Evolutionary conservation across 2,113 vertebrate species (phyloP), one percentile per base, ranked within the genome.

Genomic region (Phrynosoma platyrhinos): DNA sequence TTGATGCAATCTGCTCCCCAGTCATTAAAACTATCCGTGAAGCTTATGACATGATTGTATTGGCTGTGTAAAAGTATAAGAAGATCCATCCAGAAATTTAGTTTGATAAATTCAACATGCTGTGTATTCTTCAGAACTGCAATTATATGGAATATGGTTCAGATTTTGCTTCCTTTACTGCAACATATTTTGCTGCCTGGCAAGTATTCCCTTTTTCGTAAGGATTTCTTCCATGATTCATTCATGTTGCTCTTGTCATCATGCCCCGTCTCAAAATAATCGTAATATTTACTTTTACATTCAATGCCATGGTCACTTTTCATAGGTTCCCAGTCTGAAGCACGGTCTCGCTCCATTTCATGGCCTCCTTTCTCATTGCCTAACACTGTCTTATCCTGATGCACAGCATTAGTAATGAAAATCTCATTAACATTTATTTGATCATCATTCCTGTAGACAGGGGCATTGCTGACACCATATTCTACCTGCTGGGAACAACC

Each of bases 151-250:
- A 93, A 90, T 91, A 84, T 79, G 90, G 91, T 92, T 97, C 95
- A 96, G 81, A 96, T 96, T 95, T 97, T 96, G 89, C 94, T 97
- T 88, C 95, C 97, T 95, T 95, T 97, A 95, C 94, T 94, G 91
- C 96, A 97, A 95, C 97, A 97, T 87, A 92, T 93, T 95, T 96
- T 97, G 93, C 94, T 96, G 91, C 92, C 94, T 1, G 96, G 94
- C 91, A 95, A 94, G 91, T 94, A 90, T 89, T 96, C 97, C 95
- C 92, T 97, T 95, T 94, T 98, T 96, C 94, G 92, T 71, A 95
- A 92, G 87, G 94, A 96, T 92, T 96, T 97, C 92, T 96, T 97
- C 96, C 97, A 98, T 89, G 96, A 96, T 93, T 96, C 98, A 21
- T 96, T 97, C 58, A 86, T 0, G 84, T 92, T 95, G 94, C 75